Percentiles rank a stretch among this genome's conserved stretches.
These are phyloP conservation scores for Zygogramma bicolorata DNA, from an alignment of 2,888 invertebrate genomes.

Conservation along the genomic window DNA sequence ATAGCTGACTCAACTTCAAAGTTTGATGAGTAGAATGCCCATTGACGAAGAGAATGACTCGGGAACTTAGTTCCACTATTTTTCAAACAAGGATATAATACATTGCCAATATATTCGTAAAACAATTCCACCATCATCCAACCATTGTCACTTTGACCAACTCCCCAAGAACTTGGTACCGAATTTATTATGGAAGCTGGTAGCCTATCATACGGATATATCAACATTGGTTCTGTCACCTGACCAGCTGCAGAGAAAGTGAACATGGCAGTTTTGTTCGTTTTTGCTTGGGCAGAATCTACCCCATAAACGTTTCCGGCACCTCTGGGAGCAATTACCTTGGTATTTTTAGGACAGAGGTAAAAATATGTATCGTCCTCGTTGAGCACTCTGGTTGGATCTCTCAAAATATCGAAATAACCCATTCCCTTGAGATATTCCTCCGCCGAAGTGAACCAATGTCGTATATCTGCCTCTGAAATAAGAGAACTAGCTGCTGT, in stretches of 20 bases:
- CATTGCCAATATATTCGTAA: too few species aligned
- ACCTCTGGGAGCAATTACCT: constrained; percentile 46
- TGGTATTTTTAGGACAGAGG: constrained; percentile 28
- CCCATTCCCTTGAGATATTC: not conserved
- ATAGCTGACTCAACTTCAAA: constrained; percentile 11
- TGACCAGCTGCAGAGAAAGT: not conserved
- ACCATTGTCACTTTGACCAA: constrained; percentile 34
- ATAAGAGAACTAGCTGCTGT: too few species aligned
- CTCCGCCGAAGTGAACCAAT: not conserved
- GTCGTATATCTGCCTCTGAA: not conserved
- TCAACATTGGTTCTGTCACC: not conserved
- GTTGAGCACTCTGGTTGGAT: not conserved
- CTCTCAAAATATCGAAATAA: not conserved
- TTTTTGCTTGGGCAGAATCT: constrained; percentile 5
- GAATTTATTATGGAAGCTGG: not conserved
- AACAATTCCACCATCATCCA: constrained; percentile 40
- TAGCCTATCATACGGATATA: not conserved
- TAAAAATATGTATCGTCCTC: not conserved
- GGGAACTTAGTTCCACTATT: constrained; percentile 21
- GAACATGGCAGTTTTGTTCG: not conserved
- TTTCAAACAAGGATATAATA: constrained; percentile 23
- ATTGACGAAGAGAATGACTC: constrained; percentile 30
- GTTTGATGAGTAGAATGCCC: constrained; percentile 30
- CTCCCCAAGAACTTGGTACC: constrained; percentile 20
- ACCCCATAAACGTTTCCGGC: constrained; percentile 18